phyloP scores from a whole-genome alignment of 1,140 invertebrate species.

The Diorhabda carinulata region DNA sequence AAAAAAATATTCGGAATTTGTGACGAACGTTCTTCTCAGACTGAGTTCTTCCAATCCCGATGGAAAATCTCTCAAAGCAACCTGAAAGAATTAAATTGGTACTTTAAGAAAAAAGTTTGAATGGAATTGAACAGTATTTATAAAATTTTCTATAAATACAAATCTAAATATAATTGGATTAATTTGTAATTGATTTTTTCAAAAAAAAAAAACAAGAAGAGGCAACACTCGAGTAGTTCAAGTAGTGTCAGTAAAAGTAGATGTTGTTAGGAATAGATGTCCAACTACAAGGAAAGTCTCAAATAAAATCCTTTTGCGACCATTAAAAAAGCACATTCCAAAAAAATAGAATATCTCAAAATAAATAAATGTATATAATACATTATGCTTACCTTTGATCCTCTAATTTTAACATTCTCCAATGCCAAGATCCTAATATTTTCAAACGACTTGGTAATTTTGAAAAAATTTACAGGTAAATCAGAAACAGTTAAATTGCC shows the following conservation, averaged over 20 bases:
- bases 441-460: slow-evolving; percentile 11
- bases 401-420: slow-evolving; percentile 34
- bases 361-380: slow-evolving; percentile 3
- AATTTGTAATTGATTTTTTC: too few species aligned
- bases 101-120: background rate
- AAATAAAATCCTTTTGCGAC: slow-evolving; percentile 11
- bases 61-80: slow-evolving; percentile 30
- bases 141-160: too few species aligned
- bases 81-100: slow-evolving; percentile 6
- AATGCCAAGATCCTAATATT: slow-evolving; percentile 35
- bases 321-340: slow-evolving; percentile 6
- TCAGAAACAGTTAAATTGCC: slow-evolving; percentile 24
- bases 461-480: slow-evolving; percentile 21
- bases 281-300: background rate
- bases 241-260: too few species aligned
- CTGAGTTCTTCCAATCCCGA: slow-evolving; percentile 34
- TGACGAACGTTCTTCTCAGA: slow-evolving; percentile 32
- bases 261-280: background rate
- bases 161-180: too few species aligned
- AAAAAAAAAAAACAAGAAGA: background rate
- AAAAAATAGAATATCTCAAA: slow-evolving; percentile 1
- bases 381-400: slow-evolving; percentile 23
- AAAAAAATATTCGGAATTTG: slow-evolving; percentile 32
- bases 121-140: background rate
- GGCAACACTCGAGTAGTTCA: background rate